Conservation (phyloP, 23 tunicate genomes). For the Ascidia mentula region DNA sequence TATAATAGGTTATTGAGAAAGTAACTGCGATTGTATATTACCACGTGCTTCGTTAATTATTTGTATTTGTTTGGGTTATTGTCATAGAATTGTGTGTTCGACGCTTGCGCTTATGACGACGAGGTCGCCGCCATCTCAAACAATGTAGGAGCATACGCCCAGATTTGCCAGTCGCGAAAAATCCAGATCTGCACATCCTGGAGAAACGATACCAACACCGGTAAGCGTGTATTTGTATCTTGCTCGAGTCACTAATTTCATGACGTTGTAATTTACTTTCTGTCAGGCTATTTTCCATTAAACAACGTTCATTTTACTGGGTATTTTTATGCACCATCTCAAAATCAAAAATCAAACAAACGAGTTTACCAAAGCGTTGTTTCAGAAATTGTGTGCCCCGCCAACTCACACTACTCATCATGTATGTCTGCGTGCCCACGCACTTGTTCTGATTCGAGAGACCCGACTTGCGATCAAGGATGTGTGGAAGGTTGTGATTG, state of each 20-base stretch:
- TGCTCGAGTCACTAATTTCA: too few relatives aligned
- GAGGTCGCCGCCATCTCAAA: constrained; percentile 15
- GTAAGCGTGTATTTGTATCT: constrained; percentile 12
- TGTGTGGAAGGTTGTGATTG: constrained; percentile 76
- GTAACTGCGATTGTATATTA: too few relatives aligned
- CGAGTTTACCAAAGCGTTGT: too few relatives aligned
- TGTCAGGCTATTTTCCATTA: too few relatives aligned
- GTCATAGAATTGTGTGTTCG: constrained; percentile 53
- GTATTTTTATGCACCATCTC: too few relatives aligned
- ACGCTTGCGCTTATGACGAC: constrained; percentile 57
- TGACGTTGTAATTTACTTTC: too few relatives aligned
- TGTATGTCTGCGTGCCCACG: constrained; percentile 59
- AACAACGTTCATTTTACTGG: too few relatives aligned
- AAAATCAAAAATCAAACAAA: too few relatives aligned
- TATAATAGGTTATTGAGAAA: too few relatives aligned
- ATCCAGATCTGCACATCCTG: constrained; percentile 30
- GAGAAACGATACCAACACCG: constrained; percentile 55
- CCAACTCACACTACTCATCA: constrained; percentile 56
- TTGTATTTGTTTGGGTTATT: neutral
- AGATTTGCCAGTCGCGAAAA: constrained; percentile 40
- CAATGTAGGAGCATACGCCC: constrained; percentile 52
- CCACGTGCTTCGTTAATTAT: too few relatives aligned
- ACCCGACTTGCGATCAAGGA: neutral
- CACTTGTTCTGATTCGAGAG: constrained; percentile 16
- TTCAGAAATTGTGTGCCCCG: constrained; percentile 39